phyloP scores from a whole-genome alignment of 2,888 invertebrate species.

The Patella pellucida region DNA sequence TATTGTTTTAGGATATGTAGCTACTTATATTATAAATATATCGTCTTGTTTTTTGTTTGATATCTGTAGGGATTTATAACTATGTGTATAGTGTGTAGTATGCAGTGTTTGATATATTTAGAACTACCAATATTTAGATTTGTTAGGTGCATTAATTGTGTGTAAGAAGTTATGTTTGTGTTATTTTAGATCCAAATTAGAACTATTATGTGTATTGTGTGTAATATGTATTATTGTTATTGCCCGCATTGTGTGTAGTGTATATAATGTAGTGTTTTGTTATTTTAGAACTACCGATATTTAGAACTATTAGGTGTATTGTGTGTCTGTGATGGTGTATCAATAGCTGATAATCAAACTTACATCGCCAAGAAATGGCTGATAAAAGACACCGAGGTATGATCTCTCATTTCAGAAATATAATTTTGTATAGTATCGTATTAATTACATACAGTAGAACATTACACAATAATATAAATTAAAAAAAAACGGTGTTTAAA shows the following conservation, averaged over 20 bases:
- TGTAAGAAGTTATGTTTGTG: too few species aligned
- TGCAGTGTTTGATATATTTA: slow-evolving; percentile 22
- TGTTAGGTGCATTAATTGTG: slow-evolving; percentile 13
- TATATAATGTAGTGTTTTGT: not conserved
- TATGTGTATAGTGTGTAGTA: not conserved
- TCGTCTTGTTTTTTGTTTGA: too few species aligned
- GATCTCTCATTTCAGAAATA: not conserved
- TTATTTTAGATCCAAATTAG: too few species aligned
- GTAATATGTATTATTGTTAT: too few species aligned
- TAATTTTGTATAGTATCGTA: slow-evolving; percentile 4
- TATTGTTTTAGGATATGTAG: too few species aligned
- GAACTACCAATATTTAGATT: slow-evolving; percentile 56
- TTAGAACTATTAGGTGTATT: slow-evolving; percentile 65
- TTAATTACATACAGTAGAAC: too few species aligned
- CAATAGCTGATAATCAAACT: slow-evolving; percentile 69
- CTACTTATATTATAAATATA: too few species aligned
- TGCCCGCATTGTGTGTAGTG: too few species aligned
- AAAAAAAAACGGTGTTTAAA: too few species aligned
- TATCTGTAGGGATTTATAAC: slow-evolving; percentile 11
- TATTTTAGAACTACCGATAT: slow-evolving; percentile 62
- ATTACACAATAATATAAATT: too few species aligned
- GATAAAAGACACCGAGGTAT: slow-evolving; percentile 54
- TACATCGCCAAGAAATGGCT: slow-evolving; percentile 67
- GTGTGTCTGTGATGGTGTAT: slow-evolving; percentile 69
- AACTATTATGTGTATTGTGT: too few species aligned